phyloP scores from a whole-genome alignment of 2,888 invertebrate genomes.

The Malachius bipustulatus region DNA sequence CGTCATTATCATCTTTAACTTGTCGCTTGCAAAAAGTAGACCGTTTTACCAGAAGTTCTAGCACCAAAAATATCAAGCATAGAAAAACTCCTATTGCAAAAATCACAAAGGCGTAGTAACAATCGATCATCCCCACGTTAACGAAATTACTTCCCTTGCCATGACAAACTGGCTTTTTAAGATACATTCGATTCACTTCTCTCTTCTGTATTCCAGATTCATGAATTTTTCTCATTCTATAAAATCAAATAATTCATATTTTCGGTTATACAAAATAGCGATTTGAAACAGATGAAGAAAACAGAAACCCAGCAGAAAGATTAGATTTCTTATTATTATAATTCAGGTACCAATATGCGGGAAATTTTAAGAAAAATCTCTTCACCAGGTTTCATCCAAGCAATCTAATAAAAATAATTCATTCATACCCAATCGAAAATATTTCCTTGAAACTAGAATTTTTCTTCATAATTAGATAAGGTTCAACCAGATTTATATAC shows the following conservation, averaged over 20 bases:
- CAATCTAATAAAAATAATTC: too few relatives aligned
- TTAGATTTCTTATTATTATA: too few relatives aligned
- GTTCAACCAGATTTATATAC: constrained; percentile 42
- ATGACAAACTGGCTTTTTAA: constrained; percentile 19
- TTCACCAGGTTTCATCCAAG: too few relatives aligned
- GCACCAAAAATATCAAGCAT: constrained; percentile 12
- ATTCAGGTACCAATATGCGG: too few relatives aligned
- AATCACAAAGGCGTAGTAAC: constrained; percentile 20
- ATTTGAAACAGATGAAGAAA: too few relatives aligned
- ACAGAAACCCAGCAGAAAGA: too few relatives aligned
- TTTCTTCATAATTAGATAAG: constrained; percentile 44
- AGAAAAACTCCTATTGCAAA: constrained; percentile 16
- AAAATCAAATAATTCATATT: constrained; percentile 8
- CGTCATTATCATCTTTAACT: too few relatives aligned
- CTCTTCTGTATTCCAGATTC: constrained; percentile 19
- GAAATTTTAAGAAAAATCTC: too few relatives aligned
- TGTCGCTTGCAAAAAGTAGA: too few relatives aligned
- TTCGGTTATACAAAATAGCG: too few relatives aligned
- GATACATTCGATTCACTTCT: constrained; percentile 16
- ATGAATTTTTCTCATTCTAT: constrained; percentile 15
- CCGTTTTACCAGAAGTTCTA: too few relatives aligned
- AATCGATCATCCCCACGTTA: constrained; percentile 21
- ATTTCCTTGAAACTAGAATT: constrained; percentile 43
- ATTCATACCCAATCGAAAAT: constrained; percentile 47
- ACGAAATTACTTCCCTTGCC: constrained; percentile 17